Evolutionary conservation across 2,888 invertebrate species (phyloP), one percentile per base, ranked within the genome.

Genomic region (Pristionchus mayeri): DNA sequence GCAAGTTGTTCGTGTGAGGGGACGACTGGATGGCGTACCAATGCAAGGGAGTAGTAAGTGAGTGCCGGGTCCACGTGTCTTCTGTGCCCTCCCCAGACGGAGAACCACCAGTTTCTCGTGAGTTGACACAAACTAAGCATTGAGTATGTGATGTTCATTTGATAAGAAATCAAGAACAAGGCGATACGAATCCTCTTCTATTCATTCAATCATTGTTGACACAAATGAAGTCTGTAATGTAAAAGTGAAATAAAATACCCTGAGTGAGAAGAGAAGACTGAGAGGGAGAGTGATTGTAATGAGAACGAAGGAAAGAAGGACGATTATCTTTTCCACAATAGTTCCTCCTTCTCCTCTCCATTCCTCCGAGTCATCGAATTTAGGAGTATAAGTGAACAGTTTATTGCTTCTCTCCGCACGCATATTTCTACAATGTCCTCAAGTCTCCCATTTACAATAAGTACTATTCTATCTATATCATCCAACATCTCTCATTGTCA

Each of bases 31-130:
- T 52, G 21, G 71, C 67, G 85, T 84, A 86, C 94, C 94, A 81
- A 94, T 92, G 88, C 93, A 93, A 3, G 94, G 94, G 60, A 94
- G 89, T 48, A 94, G 90, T 80, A 94, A 90, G 4, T 92, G 91
- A 24, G 93, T 88, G 21, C 94, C 94, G 80, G 92, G 92, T 13
- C 92, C 93, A 30, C 88, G 84, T 2, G 91, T 86, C 83, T 89
- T 88, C 67, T 90, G 90, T 11, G 91, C 88, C 57, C 90, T 79
- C 27, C 93, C 93, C 16, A 93, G 85, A n/a, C 93, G 90, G 34
- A 93, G 87, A 37, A 93, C 88, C 9, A 93, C 92, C 76, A 92
- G 63, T 40, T 90, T 88, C 85, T 93, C 92, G 67, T 88, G 90
- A 18, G 86, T 85, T 3, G 87, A 84, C 2, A 92, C 88, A 84